Evolutionary conservation across 2,888 invertebrate genomes (phyloP), one percentile per base, ranked within the genome.

Genomic region (Nineta flava): DNA sequence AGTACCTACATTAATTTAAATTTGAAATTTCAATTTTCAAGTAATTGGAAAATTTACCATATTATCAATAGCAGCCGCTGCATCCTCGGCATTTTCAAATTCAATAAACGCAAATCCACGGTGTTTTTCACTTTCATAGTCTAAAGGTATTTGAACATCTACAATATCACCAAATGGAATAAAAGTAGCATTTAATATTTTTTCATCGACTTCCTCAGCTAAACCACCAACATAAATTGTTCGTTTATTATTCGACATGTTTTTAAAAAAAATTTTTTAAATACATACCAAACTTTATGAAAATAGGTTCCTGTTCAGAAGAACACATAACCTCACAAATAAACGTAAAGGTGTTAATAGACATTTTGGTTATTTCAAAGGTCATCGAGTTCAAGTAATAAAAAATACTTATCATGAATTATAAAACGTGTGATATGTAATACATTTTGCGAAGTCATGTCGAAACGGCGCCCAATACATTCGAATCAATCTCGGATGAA

Each of bases 41-140:
- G 19, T 19, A 26, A 26, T 5, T 26, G 26, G 51, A 47, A 16
- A 47, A 53, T 64, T 61, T 68, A 92, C 92, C 97, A 99, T 96
- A 62, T 99, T 99, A 67, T 99, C 97, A 59, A 99, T 96, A 45
- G 97, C 96, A 32, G 95, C 90, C 9, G 91, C 86, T n/a, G 97
- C 96, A 77, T 99, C 99, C 71, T 97, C 97, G 9, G 91, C 85
- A 56, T 81, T 77, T 70, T 99, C 99, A 71, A 93, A 99, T 70
- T 99, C 99, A 55, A 99, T 85, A 65, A 99, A 99, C 1, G 96
- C 95, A 71, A 96, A 99, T n/a, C 96, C 96, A 61, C 96, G 75
- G 62, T 97, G 96, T 62, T 93, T 94, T 62, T 96, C 94, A 49
- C 86, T 83, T 68, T 97, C 95, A 72, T 96, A 99, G 71, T 99